Percentiles rank a stretch among this genome's conserved stretches.
Conservation (phyloP, 2,888 invertebrate genomes). For the Trypoxylon attenuatum region DNA sequence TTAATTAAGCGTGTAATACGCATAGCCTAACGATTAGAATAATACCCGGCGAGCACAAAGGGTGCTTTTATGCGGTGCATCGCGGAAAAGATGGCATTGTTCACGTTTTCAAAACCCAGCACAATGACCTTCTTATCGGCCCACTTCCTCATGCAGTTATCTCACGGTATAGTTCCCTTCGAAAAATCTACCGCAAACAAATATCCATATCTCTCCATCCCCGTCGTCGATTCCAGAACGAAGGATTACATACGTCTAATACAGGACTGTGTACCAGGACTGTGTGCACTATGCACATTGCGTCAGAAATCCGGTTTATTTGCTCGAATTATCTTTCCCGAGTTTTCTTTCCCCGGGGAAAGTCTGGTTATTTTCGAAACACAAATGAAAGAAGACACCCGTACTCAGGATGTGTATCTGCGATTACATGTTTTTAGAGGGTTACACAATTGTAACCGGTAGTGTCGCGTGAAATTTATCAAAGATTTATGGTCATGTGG, state of each 20-base stretch:
- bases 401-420: no score
- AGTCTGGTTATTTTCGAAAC: constrained; percentile 12
- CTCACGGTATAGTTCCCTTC: constrained; percentile 18
- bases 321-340: constrained; percentile 6
- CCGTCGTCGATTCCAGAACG: no score
- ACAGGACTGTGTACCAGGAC: background rate
- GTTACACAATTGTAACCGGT: no score
- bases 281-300: constrained; percentile 4
- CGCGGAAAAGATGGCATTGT: background rate
- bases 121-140: constrained; percentile 13
- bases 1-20: no score
- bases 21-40: no score
- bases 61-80: background rate
- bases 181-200: constrained; percentile 57
- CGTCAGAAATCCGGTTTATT: constrained; percentile 34
- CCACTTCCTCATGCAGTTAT: constrained; percentile 33
- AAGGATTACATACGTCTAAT: no score
- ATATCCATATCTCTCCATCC: constrained; percentile 48
- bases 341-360: background rate
- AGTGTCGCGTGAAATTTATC: no score
- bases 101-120: constrained; percentile 6
- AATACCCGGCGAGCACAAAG: no score
- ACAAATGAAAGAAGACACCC: no score
- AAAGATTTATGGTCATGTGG: no score
- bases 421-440: no score